A percentile compares a stretch with the other conserved stretches of the same genome.
Evolutionary conservation across 2,797 vertebrate genomes (phyloP).

Genomic region (Manis javanica): DNA sequence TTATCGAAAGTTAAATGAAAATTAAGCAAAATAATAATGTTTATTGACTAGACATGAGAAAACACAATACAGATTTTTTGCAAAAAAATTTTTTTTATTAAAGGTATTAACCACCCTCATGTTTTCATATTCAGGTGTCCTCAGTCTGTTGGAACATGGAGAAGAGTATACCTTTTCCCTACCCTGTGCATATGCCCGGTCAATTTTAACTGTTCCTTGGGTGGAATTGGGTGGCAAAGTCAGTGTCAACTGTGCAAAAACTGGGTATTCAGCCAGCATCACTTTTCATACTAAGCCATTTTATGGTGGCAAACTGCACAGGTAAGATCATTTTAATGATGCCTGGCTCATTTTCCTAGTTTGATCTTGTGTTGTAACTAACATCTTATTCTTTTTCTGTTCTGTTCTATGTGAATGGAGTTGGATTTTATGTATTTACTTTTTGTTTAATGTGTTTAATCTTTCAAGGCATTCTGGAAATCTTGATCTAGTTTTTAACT

Average conservation of each 20-base stretch:
- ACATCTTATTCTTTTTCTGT: conserved; percentile 8
- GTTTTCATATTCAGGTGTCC: conserved; percentile 89
- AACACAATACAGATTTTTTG: background rate
- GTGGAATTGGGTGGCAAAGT: conserved; percentile 98
- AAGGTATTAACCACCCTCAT: background rate
- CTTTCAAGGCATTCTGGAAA: conserved; percentile 18
- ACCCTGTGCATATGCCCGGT: conserved; percentile 97
- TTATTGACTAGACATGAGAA: conserved; percentile 3
- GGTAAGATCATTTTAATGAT: conserved; percentile 86
- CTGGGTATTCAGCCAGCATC: conserved; percentile 96
- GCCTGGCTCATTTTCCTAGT: background rate
- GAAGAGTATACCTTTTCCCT: conserved; percentile 98
- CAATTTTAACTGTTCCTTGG: conserved; percentile 99
- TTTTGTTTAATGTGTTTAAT: background rate
- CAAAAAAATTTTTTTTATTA: background rate
- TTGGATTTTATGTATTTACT: background rate
- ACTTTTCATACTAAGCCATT: conserved; percentile 99
- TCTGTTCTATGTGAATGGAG: conserved; percentile 6
- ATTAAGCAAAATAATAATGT: conserved; percentile 33
- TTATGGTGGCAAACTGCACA: conserved; percentile 97
- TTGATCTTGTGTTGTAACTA: background rate
- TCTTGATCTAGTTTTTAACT: conserved; percentile 11
- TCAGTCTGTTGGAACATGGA: conserved; percentile 94
- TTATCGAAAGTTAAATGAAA: conserved; percentile 3
- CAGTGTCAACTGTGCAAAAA: conserved; percentile 94